Conservation (phyloP, 2,888 invertebrate species). For the Andrena chrysosceles region DNA sequence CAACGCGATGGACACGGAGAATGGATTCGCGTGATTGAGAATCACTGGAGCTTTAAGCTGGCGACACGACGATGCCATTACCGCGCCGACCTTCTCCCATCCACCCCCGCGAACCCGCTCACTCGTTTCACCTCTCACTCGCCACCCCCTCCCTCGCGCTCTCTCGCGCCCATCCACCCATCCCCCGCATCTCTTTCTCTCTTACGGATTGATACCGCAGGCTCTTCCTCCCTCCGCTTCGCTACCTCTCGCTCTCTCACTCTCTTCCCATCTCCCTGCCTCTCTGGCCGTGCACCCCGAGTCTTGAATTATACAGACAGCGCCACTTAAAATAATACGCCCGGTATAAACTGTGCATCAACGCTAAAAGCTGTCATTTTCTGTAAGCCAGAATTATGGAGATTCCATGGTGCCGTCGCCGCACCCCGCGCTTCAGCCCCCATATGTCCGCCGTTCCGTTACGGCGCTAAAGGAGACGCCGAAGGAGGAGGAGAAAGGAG, state of each 20-base stretch:
- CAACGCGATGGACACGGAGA: constrained; percentile 61
- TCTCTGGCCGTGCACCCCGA: constrained; percentile 61
- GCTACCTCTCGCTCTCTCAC: constrained; percentile 30
- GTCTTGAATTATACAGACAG: constrained; percentile 82
- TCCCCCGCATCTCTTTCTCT: constrained; percentile 43
- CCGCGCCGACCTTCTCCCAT: constrained; percentile 75
- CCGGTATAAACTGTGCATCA: constrained; percentile 84
- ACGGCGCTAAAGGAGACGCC: constrained; percentile 60
- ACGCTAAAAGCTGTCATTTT: constrained; percentile 84
- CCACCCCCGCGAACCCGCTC: constrained; percentile 55
- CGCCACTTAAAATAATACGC: constrained; percentile 84
- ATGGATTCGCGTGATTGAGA: constrained; percentile 77
- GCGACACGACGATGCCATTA: constrained; percentile 83
- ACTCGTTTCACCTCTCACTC: constrained; percentile 57
- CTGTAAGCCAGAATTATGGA: constrained; percentile 84
- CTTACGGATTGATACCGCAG: constrained; percentile 35
- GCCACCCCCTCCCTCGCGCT: constrained; percentile 44
- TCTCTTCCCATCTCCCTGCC: constrained; percentile 38
- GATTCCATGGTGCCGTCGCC: constrained; percentile 75
- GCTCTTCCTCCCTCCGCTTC: constrained; percentile 24
- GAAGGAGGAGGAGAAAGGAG: constrained; percentile 41
- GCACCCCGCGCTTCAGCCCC: constrained; percentile 35
- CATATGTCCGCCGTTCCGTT: constrained; percentile 59
- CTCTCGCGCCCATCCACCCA: constrained; percentile 19
- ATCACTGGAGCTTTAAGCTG: constrained; percentile 81